These are phyloP conservation scores for Cuniculus paca DNA, from an alignment of 2,797 vertebrate species.

Conservation along the genomic window DNA sequence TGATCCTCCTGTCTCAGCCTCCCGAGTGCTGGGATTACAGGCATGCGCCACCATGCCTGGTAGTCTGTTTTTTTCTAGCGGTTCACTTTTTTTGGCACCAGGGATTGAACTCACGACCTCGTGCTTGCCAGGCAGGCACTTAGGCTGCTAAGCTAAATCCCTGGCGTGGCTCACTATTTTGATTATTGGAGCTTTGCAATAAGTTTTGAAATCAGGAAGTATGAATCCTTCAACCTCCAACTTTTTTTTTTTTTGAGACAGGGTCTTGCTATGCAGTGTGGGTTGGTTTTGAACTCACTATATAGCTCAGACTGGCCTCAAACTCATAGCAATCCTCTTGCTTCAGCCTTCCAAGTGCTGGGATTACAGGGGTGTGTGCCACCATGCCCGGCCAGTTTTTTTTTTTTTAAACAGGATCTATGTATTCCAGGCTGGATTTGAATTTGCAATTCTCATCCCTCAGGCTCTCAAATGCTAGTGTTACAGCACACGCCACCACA, in stretches of 20 bases:
- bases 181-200: neutral
- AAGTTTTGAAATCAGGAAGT: neutral
- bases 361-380: neutral
- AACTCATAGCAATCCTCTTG: neutral
- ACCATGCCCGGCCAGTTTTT: neutral
- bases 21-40: too few relatives aligned
- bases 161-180: neutral
- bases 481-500: neutral
- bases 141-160: too few relatives aligned
- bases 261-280: neutral
- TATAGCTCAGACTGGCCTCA: neutral
- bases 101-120: too few relatives aligned
- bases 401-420: neutral
- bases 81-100: too few relatives aligned
- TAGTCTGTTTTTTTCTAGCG: too few relatives aligned
- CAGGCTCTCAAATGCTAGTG: neutral
- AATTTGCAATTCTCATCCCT: neutral
- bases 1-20: too few relatives aligned
- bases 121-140: too few relatives aligned
- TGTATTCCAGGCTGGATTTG: neutral
- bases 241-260: neutral
- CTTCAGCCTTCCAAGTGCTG: neutral
- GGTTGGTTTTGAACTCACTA: neutral
- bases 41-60: too few relatives aligned
- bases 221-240: neutral